These are phyloP conservation scores for Dromiciops gliroides DNA, from an alignment of 2,113 vertebrate genomes.

Conservation along the genomic window DNA sequence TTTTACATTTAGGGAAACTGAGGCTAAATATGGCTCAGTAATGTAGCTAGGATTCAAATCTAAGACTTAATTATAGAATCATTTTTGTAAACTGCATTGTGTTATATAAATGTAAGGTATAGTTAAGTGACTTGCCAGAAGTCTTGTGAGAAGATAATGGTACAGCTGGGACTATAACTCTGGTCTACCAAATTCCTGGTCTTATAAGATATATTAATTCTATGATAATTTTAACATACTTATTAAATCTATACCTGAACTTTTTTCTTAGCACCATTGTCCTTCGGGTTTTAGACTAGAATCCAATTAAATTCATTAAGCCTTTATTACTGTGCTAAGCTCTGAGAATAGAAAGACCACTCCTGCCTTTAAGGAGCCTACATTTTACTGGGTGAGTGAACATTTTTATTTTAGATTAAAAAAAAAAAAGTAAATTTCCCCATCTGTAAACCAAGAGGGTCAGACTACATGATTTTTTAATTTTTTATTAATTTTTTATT, in stretches of 20 bases:
- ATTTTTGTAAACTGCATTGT: not conserved
- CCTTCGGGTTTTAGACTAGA: conserved; percentile 44
- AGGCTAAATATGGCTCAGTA: not conserved
- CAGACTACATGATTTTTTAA: too few species aligned
- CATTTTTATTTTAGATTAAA: not conserved
- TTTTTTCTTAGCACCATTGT: not conserved
- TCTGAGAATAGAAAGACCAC: not conserved
- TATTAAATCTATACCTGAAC: conserved; percentile 17
- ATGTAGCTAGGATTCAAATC: not conserved
- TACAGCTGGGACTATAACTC: not conserved
- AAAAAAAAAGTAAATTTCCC: not conserved
- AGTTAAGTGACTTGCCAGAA: not conserved
- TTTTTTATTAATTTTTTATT: too few species aligned
- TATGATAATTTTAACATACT: conserved; percentile 5
- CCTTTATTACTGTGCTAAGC: not conserved
- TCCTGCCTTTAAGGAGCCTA: not conserved
- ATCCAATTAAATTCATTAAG: conserved; percentile 18
- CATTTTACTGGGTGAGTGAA: not conserved
- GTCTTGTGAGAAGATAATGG: not conserved
- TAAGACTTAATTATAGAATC: not conserved
- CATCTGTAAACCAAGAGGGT: too few species aligned
- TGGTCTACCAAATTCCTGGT: not conserved
- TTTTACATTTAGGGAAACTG: not conserved
- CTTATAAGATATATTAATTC: not conserved
- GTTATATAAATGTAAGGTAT: not conserved